Base-by-base conservation (phyloP, 2,888 invertebrate species). In the Holacanthella duospinosa region DNA sequence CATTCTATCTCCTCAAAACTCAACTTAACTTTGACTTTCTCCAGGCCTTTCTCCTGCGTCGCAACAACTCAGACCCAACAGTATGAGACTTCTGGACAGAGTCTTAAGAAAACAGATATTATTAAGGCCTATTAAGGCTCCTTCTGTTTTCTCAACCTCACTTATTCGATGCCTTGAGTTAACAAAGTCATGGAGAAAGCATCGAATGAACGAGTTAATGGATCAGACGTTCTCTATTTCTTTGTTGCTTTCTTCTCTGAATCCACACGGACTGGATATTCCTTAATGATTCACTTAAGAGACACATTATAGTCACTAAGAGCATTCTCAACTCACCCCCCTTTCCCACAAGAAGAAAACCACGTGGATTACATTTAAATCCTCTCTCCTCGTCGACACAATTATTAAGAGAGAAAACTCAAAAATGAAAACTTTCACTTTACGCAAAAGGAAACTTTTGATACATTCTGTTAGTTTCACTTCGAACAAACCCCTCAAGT, bases 281-380 rank as follows among this genome's bases (percentile, higher is more conserved):
- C 48, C 16, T 48, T 48, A 48, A 48, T 48, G 48, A 48, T 48
- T 48, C 48, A 48, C 48, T 48, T 48, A 48, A 48, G 48, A 48
- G 48, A 48, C 48, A 48, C 48, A 48, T 48, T 48, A 48, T 21
- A n/a, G 19, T 48, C 19, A 21, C 48, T 21, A 48, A 48, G 48
- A 21, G n/a, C 48, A 48, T 48, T 48, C 21, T 21, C 19, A 48
- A 16, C 48, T 48, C n/a, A 9, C 48, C 48, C 48, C n/a, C 48
- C 48, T n/a, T 21, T 48, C 21, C 21, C n/a, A 48, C 36, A 36
- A 36, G 6, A 48, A n/a, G 21, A 48, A 4, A n/a, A 48, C 48
- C 48, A 48, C 48, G 48, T 16, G 48, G n/a, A 48, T 9, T 21
- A 9, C 6, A 48, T 48, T 48, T 48, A 48, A 48, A 48, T 21